These are phyloP conservation scores for Stenodera caucasica DNA, from an alignment of 2,888 invertebrate species.

Conservation along the genomic window DNA sequence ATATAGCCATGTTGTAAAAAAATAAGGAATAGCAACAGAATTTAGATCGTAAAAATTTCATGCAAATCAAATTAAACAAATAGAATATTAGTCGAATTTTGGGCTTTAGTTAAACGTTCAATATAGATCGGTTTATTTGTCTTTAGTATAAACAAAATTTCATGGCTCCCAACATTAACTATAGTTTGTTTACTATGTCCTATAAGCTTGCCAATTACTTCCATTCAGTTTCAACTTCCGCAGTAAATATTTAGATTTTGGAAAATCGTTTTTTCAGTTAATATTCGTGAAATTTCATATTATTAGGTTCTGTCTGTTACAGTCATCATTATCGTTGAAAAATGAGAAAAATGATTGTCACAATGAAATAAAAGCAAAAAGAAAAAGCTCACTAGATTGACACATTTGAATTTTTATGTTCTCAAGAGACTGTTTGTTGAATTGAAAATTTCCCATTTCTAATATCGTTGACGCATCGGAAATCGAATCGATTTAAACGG, in stretches of 20 bases:
- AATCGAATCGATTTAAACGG: conserved; percentile 2
- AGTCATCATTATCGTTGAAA: too few relatives aligned
- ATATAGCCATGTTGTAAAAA: too few relatives aligned
- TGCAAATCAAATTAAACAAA: conserved; percentile 1
- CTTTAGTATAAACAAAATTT: conserved; percentile 30
- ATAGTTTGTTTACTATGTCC: conserved; percentile 30
- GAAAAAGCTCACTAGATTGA: not conserved
- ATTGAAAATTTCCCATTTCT: not conserved
- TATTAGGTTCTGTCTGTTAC: too few relatives aligned
- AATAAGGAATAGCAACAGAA: too few relatives aligned
- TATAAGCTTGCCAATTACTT: conserved; percentile 29
- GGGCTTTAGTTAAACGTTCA: conserved; percentile 8
- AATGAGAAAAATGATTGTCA: too few relatives aligned
- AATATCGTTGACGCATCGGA: not conserved
- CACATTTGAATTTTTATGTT: not conserved
- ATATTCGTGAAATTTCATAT: not conserved
- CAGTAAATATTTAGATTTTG: conserved; percentile 27
- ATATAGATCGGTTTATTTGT: conserved; percentile 23
- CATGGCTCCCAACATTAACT: conserved; percentile 26
- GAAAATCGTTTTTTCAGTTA: conserved; percentile 10
- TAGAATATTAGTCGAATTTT: conserved; percentile 1
- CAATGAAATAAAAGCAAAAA: too few relatives aligned
- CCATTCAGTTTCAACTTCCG: conserved; percentile 30
- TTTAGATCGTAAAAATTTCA: not conserved
- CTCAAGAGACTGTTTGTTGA: not conserved